Base-by-base conservation (phyloP, 2,113 vertebrate genomes). In the Abramis brama region DNA sequence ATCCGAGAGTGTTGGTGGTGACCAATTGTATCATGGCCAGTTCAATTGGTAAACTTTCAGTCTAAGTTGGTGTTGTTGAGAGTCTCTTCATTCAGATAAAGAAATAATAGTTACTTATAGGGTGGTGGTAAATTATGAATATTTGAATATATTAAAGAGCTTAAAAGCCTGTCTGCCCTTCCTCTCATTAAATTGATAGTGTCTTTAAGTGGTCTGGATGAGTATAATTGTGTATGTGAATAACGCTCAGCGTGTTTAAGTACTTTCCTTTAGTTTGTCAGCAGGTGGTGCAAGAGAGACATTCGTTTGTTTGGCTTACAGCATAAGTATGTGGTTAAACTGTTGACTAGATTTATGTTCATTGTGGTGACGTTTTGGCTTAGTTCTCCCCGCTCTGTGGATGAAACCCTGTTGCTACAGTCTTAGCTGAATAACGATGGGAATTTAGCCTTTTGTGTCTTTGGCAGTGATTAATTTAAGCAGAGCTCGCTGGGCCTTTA, bases 231-330 rank as follows among this genome's bases (percentile, higher is more conserved):
- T 17, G 43, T 75, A 23, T 60, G 55, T 60, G 55, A n/a, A 8
- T 36, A n/a, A 39, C 3, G 3, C 36, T 79, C 23, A 5, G 2
- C 0, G 25, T 59, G 33, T 43, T 62, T 12, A 62, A 10, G 36
- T 57, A 17, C 6, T 33, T 64, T 81, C 6, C n/a, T 52, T 73
- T 52, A 39, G 68, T 15, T 83, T 36, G 50, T 83, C 68, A 73
- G 81, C 81, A 83, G 81, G 66, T 73, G 68, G 81, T 43, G 81
- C 81, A 83, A 83, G 50, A 71, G 81, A 83, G 50, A 57, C 30
- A 17, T 73, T 81, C 4, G 7, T 17, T 45, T 7, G 68, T 12
- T 36, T 39, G 30, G 6, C 21, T 6, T n/a, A 43, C 21, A 43
- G 76, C 33, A 33, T 23, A 59, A n/a, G 36, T 43, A 79, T 60